These are phyloP conservation scores for Platichthys flesus DNA, from an alignment of 2,113 vertebrate species.

Conservation along the genomic window DNA sequence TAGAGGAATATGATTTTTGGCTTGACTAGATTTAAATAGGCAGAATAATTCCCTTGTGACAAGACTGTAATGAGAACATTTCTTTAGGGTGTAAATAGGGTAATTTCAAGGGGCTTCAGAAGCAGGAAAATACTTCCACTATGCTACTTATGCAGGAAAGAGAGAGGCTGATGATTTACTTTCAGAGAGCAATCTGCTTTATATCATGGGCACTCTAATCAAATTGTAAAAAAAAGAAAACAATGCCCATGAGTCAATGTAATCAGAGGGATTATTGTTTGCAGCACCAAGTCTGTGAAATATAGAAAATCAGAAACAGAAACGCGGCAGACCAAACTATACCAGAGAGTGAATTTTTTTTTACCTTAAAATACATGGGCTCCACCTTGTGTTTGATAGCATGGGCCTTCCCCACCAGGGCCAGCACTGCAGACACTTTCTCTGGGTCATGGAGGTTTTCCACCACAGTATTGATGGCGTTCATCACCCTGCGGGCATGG, in stretches of 20 bases:
- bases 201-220: neutral
- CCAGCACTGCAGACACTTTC: slow-evolving; percentile 91
- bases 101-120: slow-evolving; percentile 17
- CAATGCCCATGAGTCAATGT: neutral
- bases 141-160: neutral
- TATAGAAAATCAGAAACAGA: neutral
- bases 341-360: neutral
- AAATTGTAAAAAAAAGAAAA: neutral
- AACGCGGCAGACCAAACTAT: neutral
- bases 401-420: slow-evolving; percentile 93
- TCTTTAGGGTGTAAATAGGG: neutral
- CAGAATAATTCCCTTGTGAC: neutral
- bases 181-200: neutral
- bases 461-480: slow-evolving; percentile 87
- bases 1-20: neutral
- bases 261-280: neutral
- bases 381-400: slow-evolving; percentile 98
- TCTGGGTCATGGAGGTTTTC: slow-evolving; percentile 93
- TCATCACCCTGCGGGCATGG: slow-evolving; percentile 89
- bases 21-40: slow-evolving; percentile 1
- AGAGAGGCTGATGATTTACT: slow-evolving; percentile 11
- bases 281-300: neutral
- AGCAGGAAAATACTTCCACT: slow-evolving; percentile 10
- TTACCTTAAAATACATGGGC: slow-evolving; percentile 96
- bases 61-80: slow-evolving; percentile 23